These are phyloP conservation scores for Arothron firmamentum DNA, from an alignment of 2,113 vertebrate genomes.

Conservation along the genomic window DNA sequence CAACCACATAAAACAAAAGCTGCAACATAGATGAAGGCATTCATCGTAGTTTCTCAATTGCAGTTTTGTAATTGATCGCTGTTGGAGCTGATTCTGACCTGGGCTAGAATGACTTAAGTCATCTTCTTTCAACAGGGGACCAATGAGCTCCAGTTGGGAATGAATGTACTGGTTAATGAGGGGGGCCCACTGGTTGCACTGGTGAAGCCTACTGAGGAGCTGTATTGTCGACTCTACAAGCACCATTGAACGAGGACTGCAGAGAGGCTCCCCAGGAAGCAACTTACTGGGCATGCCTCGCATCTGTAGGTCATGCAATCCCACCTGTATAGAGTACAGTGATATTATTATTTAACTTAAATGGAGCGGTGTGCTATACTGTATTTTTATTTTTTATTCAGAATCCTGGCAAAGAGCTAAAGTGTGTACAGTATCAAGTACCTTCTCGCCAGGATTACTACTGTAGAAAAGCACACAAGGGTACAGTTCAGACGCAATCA, in stretches of 20 bases:
- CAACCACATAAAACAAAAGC: background rate
- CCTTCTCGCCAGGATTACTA: slow-evolving; percentile 82
- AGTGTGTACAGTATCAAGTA: slow-evolving; percentile 17
- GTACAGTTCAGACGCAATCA: slow-evolving; percentile 76
- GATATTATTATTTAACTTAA: background rate
- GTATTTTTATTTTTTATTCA: background rate
- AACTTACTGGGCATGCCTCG: slow-evolving; percentile 77
- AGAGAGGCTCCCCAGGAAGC: slow-evolving; percentile 77
- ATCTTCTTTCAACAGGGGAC: slow-evolving; percentile 70
- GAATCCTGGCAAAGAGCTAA: background rate
- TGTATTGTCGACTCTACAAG: slow-evolving; percentile 76
- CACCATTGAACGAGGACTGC: slow-evolving; percentile 72
- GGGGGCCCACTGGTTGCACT: slow-evolving; percentile 68
- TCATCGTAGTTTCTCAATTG: background rate
- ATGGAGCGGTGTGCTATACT: background rate
- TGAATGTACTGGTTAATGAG: slow-evolving; percentile 76
- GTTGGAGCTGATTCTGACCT: slow-evolving; percentile 43
- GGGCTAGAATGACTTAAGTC: slow-evolving; percentile 32
- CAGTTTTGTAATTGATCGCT: background rate
- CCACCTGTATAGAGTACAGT: slow-evolving; percentile 61
- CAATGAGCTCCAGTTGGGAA: slow-evolving; percentile 72
- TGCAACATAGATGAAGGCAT: background rate
- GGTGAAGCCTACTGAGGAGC: slow-evolving; percentile 72
- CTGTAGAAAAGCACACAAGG: slow-evolving; percentile 82
- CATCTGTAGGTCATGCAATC: slow-evolving; percentile 78